phyloP scores from a whole-genome alignment of 2,888 invertebrate genomes.

The Lycophotia porphyrea region DNA sequence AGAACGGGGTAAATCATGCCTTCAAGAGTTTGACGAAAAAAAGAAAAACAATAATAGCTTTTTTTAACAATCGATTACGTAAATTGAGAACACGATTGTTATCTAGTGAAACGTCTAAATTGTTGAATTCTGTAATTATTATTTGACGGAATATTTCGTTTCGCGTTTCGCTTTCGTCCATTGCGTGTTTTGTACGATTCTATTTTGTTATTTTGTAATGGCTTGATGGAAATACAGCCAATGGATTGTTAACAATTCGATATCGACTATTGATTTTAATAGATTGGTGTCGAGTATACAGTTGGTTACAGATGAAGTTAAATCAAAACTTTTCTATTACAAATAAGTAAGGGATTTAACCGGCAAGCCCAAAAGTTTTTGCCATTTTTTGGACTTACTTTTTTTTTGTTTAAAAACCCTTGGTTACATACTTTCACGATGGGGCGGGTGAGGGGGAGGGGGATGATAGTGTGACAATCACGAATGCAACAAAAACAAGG shows the following conservation, averaged over 20 bases:
- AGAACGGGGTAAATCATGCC: constrained; percentile 72
- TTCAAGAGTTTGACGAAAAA: constrained; percentile 67
- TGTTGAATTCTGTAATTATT: constrained; percentile 54
- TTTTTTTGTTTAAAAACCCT: too few relatives aligned
- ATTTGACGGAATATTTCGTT: constrained; percentile 3
- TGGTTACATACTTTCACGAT: too few relatives aligned
- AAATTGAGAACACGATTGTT: constrained; percentile 76
- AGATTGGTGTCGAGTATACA: not conserved
- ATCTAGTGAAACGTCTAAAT: constrained; percentile 67
- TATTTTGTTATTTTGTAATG: not conserved
- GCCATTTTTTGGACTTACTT: too few relatives aligned
- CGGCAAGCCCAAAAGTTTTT: too few relatives aligned
- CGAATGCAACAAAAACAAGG: too few relatives aligned
- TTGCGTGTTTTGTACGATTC: constrained; percentile 1
- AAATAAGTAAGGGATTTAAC: too few relatives aligned
- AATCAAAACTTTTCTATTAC: not conserved
- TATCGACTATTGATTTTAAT: not conserved
- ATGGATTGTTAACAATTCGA: not conserved
- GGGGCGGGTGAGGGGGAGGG: too few relatives aligned
- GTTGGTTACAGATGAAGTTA: not conserved
- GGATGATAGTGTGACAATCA: too few relatives aligned
- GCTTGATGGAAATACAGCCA: constrained; percentile 1
- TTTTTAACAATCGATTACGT: constrained; percentile 76
- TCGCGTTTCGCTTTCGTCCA: not conserved
- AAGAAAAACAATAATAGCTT: constrained; percentile 73